A percentile compares a stretch with the other conserved stretches of the same genome.
phyloP scores from a whole-genome alignment of 1,140 invertebrate species.

The Pinna nobilis region DNA sequence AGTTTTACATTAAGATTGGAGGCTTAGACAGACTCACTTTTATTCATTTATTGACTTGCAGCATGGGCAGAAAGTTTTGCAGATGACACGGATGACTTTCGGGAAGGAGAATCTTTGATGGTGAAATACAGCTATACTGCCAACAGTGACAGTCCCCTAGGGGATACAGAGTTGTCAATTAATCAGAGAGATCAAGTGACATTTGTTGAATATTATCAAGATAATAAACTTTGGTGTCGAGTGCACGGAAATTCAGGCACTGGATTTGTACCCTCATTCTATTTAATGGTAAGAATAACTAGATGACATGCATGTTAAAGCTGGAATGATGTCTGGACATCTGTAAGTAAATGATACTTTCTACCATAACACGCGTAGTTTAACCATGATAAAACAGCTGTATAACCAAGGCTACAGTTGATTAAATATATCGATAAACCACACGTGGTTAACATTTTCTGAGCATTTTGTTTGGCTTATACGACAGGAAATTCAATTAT shows the following conservation, averaged over 20 bases:
- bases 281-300: conserved; percentile 53
- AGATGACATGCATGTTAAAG: neutral
- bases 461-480: too few species aligned
- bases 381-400: too few species aligned
- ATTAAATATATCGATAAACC: too few species aligned
- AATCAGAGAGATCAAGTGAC: conserved; percentile 39
- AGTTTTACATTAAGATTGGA: neutral
- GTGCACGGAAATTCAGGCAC: conserved; percentile 23
- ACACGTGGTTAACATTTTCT: too few species aligned
- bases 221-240: conserved; percentile 53
- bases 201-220: conserved; percentile 38
- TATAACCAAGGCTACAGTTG: too few species aligned
- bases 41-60: neutral
- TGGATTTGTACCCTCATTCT: conserved; percentile 54
- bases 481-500: too few species aligned
- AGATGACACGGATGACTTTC: neutral
- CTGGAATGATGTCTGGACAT: neutral
- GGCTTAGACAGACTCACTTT: neutral
- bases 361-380: too few species aligned
- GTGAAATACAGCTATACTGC: conserved; percentile 58
- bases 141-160: conserved; percentile 51
- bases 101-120: conserved; percentile 32
- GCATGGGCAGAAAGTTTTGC: conserved; percentile 23
- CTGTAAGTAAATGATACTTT: too few species aligned
- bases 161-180: conserved; percentile 45